Percentiles rank a stretch among this genome's conserved stretches.
These are phyloP conservation scores for Temnothorax curvispinosus DNA, from an alignment of 1,140 invertebrate species.

Conservation along the genomic window DNA sequence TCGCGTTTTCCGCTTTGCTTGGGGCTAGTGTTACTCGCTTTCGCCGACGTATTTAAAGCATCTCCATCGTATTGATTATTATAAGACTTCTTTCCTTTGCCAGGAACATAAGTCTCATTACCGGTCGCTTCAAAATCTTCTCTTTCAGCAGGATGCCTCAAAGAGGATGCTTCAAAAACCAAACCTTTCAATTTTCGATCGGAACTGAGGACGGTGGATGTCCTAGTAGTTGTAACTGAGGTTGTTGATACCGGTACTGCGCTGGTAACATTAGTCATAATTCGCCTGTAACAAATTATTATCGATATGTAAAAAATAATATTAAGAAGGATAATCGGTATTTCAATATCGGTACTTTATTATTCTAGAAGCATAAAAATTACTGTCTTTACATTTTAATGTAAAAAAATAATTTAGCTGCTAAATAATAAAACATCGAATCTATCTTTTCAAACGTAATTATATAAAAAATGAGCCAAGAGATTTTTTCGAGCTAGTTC, in stretches of 20 bases:
- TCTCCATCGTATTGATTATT: conserved; percentile 85
- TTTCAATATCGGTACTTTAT: background rate
- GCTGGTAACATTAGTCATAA: conserved; percentile 65
- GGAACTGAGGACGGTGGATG: conserved; percentile 70
- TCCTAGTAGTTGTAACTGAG: conserved; percentile 63
- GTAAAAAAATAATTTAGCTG: background rate
- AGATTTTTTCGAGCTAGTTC: background rate
- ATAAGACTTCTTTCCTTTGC: conserved; percentile 86
- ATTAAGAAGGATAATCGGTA: conserved; percentile 1
- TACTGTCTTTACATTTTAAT: background rate
- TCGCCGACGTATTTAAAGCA: conserved; percentile 76
- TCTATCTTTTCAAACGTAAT: background rate
- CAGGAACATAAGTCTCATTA: conserved; percentile 87
- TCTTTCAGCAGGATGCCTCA: conserved; percentile 88
- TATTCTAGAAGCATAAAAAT: background rate
- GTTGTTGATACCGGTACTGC: conserved; percentile 58
- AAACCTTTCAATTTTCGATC: conserved; percentile 85
- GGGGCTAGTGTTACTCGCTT: conserved; percentile 87
- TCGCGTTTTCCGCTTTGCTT: conserved; percentile 92
- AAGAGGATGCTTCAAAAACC: conserved; percentile 86
- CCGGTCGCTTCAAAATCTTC: conserved; percentile 90
- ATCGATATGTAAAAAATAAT: background rate
- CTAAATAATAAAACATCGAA: background rate
- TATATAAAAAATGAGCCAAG: background rate
- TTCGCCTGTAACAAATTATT: conserved; percentile 69